A percentile compares a stretch with the other conserved stretches of the same genome.
Evolutionary conservation across 1,140 invertebrate species (phyloP).

Genomic region (Archegozetes longisetosus): DNA sequence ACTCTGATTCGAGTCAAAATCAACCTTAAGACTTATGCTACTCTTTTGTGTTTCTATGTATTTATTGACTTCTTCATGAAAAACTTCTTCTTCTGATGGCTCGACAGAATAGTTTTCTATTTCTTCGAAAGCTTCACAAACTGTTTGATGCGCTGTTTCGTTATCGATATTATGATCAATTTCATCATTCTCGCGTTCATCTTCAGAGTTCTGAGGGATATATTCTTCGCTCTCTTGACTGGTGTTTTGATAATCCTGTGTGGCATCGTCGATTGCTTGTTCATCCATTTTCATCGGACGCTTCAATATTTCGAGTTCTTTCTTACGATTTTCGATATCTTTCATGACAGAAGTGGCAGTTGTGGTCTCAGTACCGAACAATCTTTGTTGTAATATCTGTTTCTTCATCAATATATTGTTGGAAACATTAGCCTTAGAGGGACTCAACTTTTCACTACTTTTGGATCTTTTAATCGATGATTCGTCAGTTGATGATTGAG

Average conservation of each 20-base stretch:
- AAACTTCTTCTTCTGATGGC: not conserved
- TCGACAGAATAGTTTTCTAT: not conserved
- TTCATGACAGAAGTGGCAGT: not conserved
- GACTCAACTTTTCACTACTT: too few species aligned
- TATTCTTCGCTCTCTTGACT: not conserved
- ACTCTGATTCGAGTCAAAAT: too few species aligned
- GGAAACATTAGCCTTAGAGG: too few species aligned
- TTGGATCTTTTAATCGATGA: too few species aligned
- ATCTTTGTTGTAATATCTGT: slow-evolving; percentile 16
- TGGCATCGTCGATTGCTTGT: not conserved
- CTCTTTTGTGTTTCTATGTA: too few species aligned
- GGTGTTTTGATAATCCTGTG: not conserved
- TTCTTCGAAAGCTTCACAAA: not conserved
- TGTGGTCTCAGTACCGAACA: slow-evolving; percentile 16
- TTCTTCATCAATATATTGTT: not conserved
- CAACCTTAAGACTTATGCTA: not conserved
- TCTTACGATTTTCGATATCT: not conserved
- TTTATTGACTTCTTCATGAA: not conserved
- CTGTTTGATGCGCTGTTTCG: not conserved
- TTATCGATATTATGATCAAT: not conserved
- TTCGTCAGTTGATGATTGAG: too few species aligned
- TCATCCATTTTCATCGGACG: slow-evolving; percentile 23
- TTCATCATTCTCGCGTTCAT: not conserved
- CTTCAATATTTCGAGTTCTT: not conserved
- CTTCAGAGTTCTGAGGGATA: not conserved